phyloP scores from a whole-genome alignment of 2,113 vertebrate species.

The Oryzias javanicus region DNA sequence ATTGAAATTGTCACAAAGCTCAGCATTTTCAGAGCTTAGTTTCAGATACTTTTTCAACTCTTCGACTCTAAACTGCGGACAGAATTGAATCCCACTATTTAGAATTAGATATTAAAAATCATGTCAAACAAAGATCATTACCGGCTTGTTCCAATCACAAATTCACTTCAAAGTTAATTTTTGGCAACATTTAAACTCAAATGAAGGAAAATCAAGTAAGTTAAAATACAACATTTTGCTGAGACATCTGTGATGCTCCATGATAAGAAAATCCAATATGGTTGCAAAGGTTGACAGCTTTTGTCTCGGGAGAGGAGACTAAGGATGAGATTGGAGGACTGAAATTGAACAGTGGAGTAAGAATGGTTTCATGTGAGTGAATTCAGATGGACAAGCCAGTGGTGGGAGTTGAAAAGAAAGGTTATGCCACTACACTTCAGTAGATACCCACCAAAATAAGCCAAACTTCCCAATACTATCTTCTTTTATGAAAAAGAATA shows the following conservation, averaged over 20 bases:
- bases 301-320: slow-evolving; percentile 32
- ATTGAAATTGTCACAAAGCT: too few species aligned
- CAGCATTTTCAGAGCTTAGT: not conserved
- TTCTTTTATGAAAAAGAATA: not conserved
- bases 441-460: not conserved
- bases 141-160: too few species aligned
- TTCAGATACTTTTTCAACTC: not conserved
- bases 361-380: slow-evolving; percentile 42
- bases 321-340: slow-evolving; percentile 33
- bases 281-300: slow-evolving; percentile 8
- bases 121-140: too few species aligned
- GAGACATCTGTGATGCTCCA: not conserved
- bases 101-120: not conserved
- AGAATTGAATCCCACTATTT: not conserved
- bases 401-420: slow-evolving; percentile 3
- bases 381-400: slow-evolving; percentile 3
- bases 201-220: too few species aligned
- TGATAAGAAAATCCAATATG: slow-evolving; percentile 38
- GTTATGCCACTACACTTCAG: slow-evolving; percentile 6
- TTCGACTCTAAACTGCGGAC: slow-evolving; percentile 3
- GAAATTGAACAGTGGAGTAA: slow-evolving; percentile 43
- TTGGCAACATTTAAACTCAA: too few species aligned
- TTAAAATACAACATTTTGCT: too few species aligned
- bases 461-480: not conserved
- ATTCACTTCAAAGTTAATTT: too few species aligned